Conservation (phyloP, 2,888 invertebrate species). For the Cryptophagus acutangulus region DNA sequence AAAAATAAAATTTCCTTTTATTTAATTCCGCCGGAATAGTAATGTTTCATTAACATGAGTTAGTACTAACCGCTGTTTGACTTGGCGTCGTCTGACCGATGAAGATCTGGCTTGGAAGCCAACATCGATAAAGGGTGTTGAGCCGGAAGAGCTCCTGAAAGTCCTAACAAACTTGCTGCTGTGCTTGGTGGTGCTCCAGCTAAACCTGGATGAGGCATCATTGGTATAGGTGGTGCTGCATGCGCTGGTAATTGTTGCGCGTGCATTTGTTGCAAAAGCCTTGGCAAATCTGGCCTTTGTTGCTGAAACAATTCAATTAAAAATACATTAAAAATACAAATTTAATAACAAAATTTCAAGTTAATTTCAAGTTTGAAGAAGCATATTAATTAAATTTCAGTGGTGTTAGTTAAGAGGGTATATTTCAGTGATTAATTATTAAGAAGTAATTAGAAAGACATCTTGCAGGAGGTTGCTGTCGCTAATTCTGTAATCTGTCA, state of each 20-base stretch:
- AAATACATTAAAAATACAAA: neutral
- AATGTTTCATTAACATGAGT: too few species aligned
- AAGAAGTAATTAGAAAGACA: constrained; percentile 37
- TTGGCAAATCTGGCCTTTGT: constrained; percentile 78
- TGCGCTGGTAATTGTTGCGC: constrained; percentile 77
- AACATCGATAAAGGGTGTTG: constrained; percentile 74
- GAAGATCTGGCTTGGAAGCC: constrained; percentile 72
- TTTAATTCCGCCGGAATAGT: too few species aligned
- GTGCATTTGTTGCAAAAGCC: constrained; percentile 88
- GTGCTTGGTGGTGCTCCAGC: constrained; percentile 53
- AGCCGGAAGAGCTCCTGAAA: constrained; percentile 60
- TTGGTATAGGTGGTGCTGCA: constrained; percentile 67
- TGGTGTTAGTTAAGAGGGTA: too few species aligned
- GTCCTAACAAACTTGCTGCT: constrained; percentile 57
- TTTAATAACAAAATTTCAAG: too few species aligned
- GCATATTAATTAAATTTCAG: too few species aligned
- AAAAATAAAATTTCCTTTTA: too few species aligned
- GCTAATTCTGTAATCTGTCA: constrained; percentile 37
- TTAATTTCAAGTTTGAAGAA: too few species aligned
- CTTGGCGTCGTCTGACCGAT: constrained; percentile 70
- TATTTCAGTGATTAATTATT: constrained; percentile 24
- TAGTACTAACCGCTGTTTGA: constrained; percentile 64
- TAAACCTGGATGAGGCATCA: constrained; percentile 64
- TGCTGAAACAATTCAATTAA: constrained; percentile 59
- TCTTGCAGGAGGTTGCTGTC: constrained; percentile 26